Base-by-base conservation (phyloP, 1,140 invertebrate species). In the Tetramorium parvispinum region DNA sequence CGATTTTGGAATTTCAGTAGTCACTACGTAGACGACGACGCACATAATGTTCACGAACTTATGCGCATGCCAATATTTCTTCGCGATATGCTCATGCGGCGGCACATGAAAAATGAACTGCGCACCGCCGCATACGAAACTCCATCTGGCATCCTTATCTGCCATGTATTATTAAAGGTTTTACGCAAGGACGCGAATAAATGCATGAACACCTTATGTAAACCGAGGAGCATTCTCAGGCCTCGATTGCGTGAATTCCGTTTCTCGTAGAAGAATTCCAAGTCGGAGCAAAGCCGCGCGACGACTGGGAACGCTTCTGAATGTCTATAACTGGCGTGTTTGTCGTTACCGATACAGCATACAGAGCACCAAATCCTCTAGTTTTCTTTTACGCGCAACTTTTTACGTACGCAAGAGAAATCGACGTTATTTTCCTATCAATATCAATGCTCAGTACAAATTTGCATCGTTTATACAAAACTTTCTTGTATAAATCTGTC, bases 131-230 rank as follows among this genome's bases (percentile, higher is more conserved):
- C 51, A 24, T 53, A 66, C 51, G 37, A 53, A 24, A 21, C 65
- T 83, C 27, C 59, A 37, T 85, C 77, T 53, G 63, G 37, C 78
- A 59, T 71, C 53, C 70, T 77, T 81, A 81, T 53, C 73, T 87
- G 73, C 61, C 65, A 85, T 89, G 71, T 87, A 88, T 88, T 79
- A 88, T 89, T 88, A 89, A 89, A 88, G 73, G 32, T 88, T 83
- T 46, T 55, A 76, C 87, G 76, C 65, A 75, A 49, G 32, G 59
- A 77, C 32, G 51, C 59, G 86, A 76, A 79, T 88, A 88, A 78
- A 88, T 88, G 87, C 87, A 89, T 89, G 87, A 89, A 89, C 83
- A 85, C 53, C 70, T 89, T 70, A 88, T 88, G 87, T 70, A 66
- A 89, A 51, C 57, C 59, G 73, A 46, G 43, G 46, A 53, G 71